Percentiles rank a stretch among this genome's conserved stretches.
phyloP scores from a whole-genome alignment of 2,113 vertebrate genomes.

The Anas platyrhynchos region DNA sequence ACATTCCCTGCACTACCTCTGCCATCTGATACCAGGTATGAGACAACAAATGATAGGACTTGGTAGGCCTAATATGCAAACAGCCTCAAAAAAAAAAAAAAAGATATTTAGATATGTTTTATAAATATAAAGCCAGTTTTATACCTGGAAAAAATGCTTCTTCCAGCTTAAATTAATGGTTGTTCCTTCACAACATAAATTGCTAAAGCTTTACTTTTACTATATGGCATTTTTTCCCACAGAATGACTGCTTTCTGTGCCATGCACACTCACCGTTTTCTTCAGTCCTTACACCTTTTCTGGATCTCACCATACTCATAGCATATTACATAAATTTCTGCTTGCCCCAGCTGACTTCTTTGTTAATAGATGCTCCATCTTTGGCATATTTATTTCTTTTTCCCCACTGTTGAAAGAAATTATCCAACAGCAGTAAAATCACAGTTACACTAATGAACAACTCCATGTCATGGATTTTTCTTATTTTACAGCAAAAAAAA shows the following conservation, averaged over 20 bases:
- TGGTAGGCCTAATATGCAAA: neutral
- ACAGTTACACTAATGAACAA: constrained; percentile 31
- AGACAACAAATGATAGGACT: neutral
- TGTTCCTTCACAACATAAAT: constrained; percentile 30
- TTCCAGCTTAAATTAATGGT: constrained; percentile 29
- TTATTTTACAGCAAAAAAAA: neutral
- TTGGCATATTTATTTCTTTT: constrained; percentile 47
- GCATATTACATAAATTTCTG: constrained; percentile 31
- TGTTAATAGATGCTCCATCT: constrained; percentile 59
- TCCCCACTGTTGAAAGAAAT: constrained; percentile 45
- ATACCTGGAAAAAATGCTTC: neutral
- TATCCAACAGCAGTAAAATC: constrained; percentile 19
- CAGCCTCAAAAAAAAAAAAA: neutral
- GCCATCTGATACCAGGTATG: neutral
- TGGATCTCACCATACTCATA: neutral
- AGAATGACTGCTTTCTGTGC: constrained; percentile 32
- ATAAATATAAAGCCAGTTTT: constrained; percentile 16
- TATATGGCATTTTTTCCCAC: constrained; percentile 2
- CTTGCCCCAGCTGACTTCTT: constrained; percentile 44
- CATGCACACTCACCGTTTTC: constrained; percentile 53
- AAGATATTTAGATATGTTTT: neutral
- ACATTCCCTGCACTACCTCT: neutral
- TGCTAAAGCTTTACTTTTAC: constrained; percentile 2
- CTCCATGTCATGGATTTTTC: neutral
- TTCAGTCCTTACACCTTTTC: constrained; percentile 20